Conservation (phyloP, 1,140 invertebrate species). For the Anastatus disparis region DNA sequence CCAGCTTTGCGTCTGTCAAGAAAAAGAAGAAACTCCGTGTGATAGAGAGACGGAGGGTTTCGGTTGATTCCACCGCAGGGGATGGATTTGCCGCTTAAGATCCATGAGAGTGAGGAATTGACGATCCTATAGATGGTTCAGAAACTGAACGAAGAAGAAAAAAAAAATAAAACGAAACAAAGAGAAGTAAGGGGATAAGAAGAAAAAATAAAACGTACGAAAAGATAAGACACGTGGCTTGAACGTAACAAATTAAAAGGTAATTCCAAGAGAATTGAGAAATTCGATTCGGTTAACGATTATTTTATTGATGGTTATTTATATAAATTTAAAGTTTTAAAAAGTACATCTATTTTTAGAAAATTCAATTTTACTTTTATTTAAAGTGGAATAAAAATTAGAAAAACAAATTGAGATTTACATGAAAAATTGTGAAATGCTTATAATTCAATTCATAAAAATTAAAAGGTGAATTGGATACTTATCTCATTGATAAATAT, state of each 20-base stretch:
- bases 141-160: background rate
- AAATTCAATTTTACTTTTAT: too few species aligned
- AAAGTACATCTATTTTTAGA: too few species aligned
- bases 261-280: background rate
- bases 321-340: too few species aligned
- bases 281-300: too few species aligned
- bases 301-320: too few species aligned
- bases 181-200: background rate
- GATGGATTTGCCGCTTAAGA: background rate
- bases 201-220: too few species aligned
- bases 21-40: background rate
- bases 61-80: background rate
- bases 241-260: background rate
- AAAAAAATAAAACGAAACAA: background rate
- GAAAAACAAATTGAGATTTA: too few species aligned
- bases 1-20: conserved; percentile 1
- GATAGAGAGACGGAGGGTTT: background rate
- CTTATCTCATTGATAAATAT: too few species aligned
- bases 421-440: too few species aligned
- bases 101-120: conserved; percentile 1
- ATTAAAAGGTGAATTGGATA: too few species aligned
- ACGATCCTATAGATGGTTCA: background rate
- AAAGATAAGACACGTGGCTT: background rate
- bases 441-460: too few species aligned
- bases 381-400: too few species aligned